Evolutionary conservation across 2,888 invertebrate species (phyloP).

Genomic region (Philopedon plagiatum): DNA sequence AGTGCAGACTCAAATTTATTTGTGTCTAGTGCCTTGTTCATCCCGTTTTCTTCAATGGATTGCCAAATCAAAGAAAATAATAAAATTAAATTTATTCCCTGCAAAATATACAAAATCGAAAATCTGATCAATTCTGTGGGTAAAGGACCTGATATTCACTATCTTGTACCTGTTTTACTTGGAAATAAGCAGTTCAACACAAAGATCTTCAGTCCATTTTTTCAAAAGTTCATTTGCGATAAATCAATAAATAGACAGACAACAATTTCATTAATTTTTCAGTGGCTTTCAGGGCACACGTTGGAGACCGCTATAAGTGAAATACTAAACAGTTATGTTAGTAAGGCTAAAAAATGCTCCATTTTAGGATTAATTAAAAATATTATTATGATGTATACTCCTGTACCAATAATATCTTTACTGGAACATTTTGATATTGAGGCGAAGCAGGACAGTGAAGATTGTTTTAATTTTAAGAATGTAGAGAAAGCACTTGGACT

Average conservation of each 20-base stretch:
- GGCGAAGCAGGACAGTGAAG: not conserved
- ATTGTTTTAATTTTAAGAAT: no score
- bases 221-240: constrained; percentile 68
- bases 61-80: not conserved
- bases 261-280: constrained; percentile 77
- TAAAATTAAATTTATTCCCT: constrained; percentile 68
- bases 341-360: not conserved
- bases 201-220: constrained; percentile 78
- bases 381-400: constrained; percentile 77
- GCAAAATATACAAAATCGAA: constrained; percentile 81
- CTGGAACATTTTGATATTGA: constrained; percentile 71
- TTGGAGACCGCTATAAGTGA: constrained; percentile 80
- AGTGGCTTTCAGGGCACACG: constrained; percentile 80
- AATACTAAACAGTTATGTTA: constrained; percentile 76
- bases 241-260: constrained; percentile 73
- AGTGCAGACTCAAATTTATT: constrained; percentile 97
- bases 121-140: constrained; percentile 77
- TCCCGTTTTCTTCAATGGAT: constrained; percentile 81
- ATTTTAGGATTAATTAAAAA: constrained; percentile 74
- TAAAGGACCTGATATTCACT: constrained; percentile 60
- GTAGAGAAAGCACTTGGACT: not conserved
- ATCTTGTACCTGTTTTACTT: constrained; percentile 84
- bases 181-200: constrained; percentile 91
- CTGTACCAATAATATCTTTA: constrained; percentile 71
- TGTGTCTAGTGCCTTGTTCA: constrained; percentile 86